A percentile compares a stretch with the other conserved stretches of the same genome.
These are phyloP conservation scores for Hippotragus niger DNA, from an alignment of 2,113 vertebrate genomes.

Conservation along the genomic window DNA sequence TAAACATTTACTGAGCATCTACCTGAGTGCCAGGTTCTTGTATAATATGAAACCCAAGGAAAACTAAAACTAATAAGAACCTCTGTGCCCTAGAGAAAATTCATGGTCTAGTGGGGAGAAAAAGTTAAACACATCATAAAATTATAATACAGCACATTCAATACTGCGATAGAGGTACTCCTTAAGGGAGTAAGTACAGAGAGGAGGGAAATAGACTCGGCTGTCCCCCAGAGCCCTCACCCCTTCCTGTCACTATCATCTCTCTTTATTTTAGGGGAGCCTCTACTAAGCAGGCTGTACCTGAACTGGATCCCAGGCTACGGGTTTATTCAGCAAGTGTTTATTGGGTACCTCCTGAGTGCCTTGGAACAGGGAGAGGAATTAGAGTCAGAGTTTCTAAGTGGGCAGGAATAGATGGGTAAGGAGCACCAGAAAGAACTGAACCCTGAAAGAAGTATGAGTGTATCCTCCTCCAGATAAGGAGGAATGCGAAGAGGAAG, in stretches of 20 bases:
- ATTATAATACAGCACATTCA: not conserved
- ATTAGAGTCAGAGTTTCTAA: not conserved
- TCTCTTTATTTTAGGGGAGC: not conserved
- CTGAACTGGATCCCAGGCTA: not conserved
- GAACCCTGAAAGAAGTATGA: not conserved
- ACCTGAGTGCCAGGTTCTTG: not conserved
- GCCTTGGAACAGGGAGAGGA: not conserved
- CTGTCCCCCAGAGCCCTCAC: not conserved
- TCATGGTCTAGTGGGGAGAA: not conserved
- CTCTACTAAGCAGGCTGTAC: not conserved
- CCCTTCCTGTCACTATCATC: not conserved
- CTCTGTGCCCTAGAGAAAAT: not conserved
- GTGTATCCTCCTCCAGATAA: not conserved
- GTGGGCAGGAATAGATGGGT: not conserved
- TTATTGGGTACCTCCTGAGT: not conserved
- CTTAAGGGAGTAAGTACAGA: not conserved
- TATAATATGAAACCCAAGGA: not conserved
- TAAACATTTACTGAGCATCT: constrained; percentile 11
- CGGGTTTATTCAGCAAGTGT: not conserved
- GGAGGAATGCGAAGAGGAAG: not conserved
- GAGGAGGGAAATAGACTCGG: not conserved
- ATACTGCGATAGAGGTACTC: not conserved
- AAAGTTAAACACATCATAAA: not conserved
- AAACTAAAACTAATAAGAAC: not conserved
- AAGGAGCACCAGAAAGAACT: not conserved